These are phyloP conservation scores for Nephila pilipes DNA, from an alignment of 1,140 invertebrate species.

Conservation along the genomic window DNA sequence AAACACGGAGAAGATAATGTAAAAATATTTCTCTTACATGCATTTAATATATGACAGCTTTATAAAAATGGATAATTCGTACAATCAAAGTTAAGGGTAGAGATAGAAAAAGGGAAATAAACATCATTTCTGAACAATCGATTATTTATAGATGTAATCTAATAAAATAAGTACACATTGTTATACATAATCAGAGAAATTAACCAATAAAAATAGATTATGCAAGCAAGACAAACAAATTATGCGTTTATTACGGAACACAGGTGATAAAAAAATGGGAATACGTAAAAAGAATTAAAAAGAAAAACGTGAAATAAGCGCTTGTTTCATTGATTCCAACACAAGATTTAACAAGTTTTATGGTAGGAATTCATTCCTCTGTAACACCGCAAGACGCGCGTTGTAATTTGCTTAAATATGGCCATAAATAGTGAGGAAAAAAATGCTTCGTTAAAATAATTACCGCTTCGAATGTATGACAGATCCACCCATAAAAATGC, in stretches of 20 bases:
- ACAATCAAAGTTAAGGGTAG: too few relatives aligned
- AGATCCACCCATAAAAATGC: neutral
- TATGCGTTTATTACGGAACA: neutral
- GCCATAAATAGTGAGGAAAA: neutral
- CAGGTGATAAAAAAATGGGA: neutral
- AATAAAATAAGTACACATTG: too few relatives aligned
- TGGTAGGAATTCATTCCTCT: neutral
- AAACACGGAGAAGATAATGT: too few relatives aligned
- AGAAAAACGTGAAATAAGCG: neutral
- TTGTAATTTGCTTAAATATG: neutral
- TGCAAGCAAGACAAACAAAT: neutral
- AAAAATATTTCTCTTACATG: too few relatives aligned
- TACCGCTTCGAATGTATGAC: neutral
- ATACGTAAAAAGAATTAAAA: neutral
- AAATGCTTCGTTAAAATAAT: slow-evolving; percentile 40
- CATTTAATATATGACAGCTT: too few relatives aligned
- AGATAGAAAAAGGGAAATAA: too few relatives aligned
- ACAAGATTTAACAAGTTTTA: neutral
- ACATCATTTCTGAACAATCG: too few relatives aligned
- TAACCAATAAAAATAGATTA: too few relatives aligned
- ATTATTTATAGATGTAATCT: too few relatives aligned
- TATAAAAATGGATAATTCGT: too few relatives aligned
- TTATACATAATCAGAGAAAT: too few relatives aligned
- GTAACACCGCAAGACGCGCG: slow-evolving; percentile 1
- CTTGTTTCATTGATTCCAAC: neutral